These are phyloP conservation scores for Poeciliopsis turrubarensis DNA, from an alignment of 2,113 vertebrate genomes.

Conservation along the genomic window DNA sequence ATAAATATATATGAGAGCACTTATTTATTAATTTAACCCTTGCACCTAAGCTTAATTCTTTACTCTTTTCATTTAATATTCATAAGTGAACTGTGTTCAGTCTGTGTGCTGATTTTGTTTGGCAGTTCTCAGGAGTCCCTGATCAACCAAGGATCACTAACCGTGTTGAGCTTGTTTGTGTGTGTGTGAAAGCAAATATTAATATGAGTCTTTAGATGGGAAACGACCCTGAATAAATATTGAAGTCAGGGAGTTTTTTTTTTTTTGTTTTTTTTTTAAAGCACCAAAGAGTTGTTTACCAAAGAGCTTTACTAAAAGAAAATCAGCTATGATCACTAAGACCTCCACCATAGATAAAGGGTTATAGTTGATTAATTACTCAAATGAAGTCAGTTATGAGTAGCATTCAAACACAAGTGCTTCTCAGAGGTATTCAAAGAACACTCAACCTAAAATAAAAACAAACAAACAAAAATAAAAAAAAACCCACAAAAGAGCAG, in stretches of 20 bases:
- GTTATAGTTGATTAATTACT: neutral
- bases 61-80: constrained; percentile 68
- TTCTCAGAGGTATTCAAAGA: neutral
- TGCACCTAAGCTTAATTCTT: constrained; percentile 66
- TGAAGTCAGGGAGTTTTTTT: neutral
- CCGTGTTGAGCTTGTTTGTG: constrained; percentile 31
- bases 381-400: neutral
- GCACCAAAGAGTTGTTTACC: neutral
- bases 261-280: neutral
- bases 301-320: neutral
- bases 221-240: constrained; percentile 8
- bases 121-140: constrained; percentile 37
- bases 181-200: constrained; percentile 1
- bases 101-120: constrained; percentile 65
- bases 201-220: constrained; percentile 4
- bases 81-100: constrained; percentile 41
- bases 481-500: neutral
- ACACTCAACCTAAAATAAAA: neutral
- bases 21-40: constrained; percentile 73
- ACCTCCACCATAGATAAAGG: neutral
- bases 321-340: neutral
- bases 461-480: too few relatives aligned
- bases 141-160: constrained; percentile 32
- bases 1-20: constrained; percentile 68
- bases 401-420: neutral